A percentile compares a stretch with the other conserved stretches of the same genome.
These are phyloP conservation scores for Hyposmocoma kahamanoa DNA, from an alignment of 1,140 invertebrate species.

Conservation along the genomic window DNA sequence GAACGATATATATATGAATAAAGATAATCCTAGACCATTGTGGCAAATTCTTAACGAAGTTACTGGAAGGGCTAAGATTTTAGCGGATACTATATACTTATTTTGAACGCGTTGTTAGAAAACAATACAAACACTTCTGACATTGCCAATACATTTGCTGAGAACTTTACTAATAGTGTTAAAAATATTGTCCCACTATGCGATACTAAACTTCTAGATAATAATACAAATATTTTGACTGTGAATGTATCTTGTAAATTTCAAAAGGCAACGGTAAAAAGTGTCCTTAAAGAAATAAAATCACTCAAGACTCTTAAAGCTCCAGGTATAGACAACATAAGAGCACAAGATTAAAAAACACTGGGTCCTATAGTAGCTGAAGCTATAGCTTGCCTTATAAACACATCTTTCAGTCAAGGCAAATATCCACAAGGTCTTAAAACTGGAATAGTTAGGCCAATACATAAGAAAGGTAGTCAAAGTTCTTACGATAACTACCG, in stretches of 20 bases:
- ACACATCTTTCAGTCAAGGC: neutral
- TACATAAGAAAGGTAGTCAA: neutral
- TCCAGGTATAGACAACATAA: too few species aligned
- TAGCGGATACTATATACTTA: slow-evolving; percentile 5
- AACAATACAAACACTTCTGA: neutral
- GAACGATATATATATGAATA: slow-evolving; percentile 4
- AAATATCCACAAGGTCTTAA: neutral
- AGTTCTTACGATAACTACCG: neutral
- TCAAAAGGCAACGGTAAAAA: neutral
- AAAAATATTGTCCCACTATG: too few species aligned
- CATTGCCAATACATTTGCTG: slow-evolving; percentile 9
- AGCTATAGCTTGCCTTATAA: neutral
- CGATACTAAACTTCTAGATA: too few species aligned
- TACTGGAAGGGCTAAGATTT: slow-evolving; percentile 4
- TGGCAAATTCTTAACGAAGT: slow-evolving; percentile 10
- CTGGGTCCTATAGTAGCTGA: neutral
- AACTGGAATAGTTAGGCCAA: neutral
- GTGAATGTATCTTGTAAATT: too few species aligned
- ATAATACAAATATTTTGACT: too few species aligned
- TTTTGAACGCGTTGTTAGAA: slow-evolving; percentile 2
- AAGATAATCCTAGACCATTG: slow-evolving; percentile 7
- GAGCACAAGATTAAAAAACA: neutral
- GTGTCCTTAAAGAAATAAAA: too few species aligned
- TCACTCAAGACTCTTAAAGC: too few species aligned
- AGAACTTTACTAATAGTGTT: slow-evolving; percentile 1